Evolutionary conservation across 1,140 invertebrate genomes (phyloP), one percentile per base, ranked within the genome.

Genomic region (Drosophila guanche): DNA sequence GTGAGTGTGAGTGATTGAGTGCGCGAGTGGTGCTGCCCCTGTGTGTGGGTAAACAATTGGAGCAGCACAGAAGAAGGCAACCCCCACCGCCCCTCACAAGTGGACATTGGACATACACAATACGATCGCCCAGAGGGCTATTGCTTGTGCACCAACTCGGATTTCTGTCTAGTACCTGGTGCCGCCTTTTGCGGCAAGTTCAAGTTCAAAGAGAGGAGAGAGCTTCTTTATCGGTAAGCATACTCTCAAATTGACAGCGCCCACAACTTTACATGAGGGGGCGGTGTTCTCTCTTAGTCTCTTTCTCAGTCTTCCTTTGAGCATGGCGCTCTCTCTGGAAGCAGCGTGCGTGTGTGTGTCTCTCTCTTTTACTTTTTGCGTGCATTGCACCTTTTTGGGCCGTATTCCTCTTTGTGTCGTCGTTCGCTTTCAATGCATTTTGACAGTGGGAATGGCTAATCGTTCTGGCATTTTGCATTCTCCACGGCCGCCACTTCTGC

Each of bases 341-440:
- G 27, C 27, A 29, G 8, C 8, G 10, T 37, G 10, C 10, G 33
- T 12, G 10, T 12, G 33, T 10, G 10, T 29, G 27, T 29, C 23
- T 14, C 25, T 46, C 27, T 57, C 8, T 8, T 20, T 16, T n/a
- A 29, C 4, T 65, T 47, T 71, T 80, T 76, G 52, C 69, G 81
- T 88, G 50, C 81, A 88, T 88, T 86, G 81, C 81, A 86, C 81
- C 81, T 67, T 81, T 37, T 86, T 69, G 76, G 62, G 57, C 54
- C 72, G 25, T 65, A 61, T 80, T 76, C 52, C 72, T 62, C 48
- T 65, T 69, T 47, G 37, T 57, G 47, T 62, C 46, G 68, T 79
- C 76, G 84, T 83, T 85, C 80, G 80, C 72, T 84, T 84, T 84
- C 80, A 54, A 68, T 84, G 80, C 81, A 72, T 86, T 85, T 81